These are phyloP conservation scores for Drosophila koepferae DNA, from an alignment of 2,888 invertebrate genomes.

Conservation along the genomic window DNA sequence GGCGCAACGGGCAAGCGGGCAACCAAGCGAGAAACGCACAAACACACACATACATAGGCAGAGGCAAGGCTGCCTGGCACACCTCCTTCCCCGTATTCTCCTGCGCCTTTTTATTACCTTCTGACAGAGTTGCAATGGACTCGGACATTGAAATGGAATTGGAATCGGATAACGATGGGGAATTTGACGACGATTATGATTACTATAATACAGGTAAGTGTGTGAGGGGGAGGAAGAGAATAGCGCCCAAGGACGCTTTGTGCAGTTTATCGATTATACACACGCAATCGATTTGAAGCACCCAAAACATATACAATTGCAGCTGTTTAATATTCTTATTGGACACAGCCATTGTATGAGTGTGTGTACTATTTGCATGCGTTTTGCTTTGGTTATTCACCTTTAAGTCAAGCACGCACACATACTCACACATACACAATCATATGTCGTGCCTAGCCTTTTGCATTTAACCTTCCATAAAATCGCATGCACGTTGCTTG, in stretches of 20 bases:
- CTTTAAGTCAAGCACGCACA: conserved; percentile 48
- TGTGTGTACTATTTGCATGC: conserved; percentile 39
- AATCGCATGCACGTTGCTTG: conserved; percentile 44
- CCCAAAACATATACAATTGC: conserved; percentile 24
- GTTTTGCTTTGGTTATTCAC: conserved; percentile 73
- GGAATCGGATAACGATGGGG: conserved; percentile 93
- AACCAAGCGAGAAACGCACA: conserved; percentile 44
- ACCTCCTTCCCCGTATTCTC: conserved; percentile 2
- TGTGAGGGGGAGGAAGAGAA: neutral
- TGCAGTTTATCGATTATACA: conserved; percentile 56
- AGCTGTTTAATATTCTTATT: conserved; percentile 33
- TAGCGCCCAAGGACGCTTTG: conserved; percentile 34
- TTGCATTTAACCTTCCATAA: conserved; percentile 64
- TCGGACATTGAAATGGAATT: conserved; percentile 91
- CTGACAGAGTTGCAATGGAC: conserved; percentile 85
- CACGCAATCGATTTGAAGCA: conserved; percentile 55
- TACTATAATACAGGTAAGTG: conserved; percentile 89
- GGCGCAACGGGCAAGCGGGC: conserved; percentile 46
- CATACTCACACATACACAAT: conserved; percentile 1
- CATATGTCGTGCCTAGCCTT: conserved; percentile 24
- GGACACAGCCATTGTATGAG: conserved; percentile 4
- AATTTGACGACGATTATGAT: conserved; percentile 89
- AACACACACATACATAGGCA: conserved; percentile 17
- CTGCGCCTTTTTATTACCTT: conserved; percentile 1
- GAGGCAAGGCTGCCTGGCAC: conserved; percentile 34